Evolutionary conservation across 2,113 vertebrate genomes (phyloP).

Genomic region (Platichthys flesus): DNA sequence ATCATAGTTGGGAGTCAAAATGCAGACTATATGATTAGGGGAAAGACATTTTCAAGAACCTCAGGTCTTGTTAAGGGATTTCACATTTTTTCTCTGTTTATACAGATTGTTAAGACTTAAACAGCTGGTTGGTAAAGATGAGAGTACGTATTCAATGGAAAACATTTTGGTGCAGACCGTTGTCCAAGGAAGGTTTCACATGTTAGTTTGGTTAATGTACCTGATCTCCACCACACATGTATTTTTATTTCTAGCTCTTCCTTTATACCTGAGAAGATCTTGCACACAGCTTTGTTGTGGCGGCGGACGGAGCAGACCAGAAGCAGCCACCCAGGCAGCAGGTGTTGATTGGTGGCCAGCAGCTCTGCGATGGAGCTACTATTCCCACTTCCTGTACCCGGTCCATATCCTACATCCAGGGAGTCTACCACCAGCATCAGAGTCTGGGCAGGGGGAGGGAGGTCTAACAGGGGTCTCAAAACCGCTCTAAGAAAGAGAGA

Average conservation of each 20-base stretch:
- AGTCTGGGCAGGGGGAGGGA: slow-evolving; percentile 80
- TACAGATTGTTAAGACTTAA: no score
- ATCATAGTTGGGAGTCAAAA: neutral
- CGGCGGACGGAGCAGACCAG: slow-evolving; percentile 84
- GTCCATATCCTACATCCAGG: slow-evolving; percentile 73
- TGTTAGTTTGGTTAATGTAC: no score
- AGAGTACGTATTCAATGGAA: no score
- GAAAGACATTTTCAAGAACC: neutral
- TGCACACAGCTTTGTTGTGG: slow-evolving; percentile 81
- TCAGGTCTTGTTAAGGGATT: neutral
- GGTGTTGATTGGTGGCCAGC: slow-evolving; percentile 78
- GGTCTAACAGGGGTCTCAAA: slow-evolving; percentile 78
- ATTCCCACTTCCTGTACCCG: slow-evolving; percentile 29
- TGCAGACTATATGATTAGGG: neutral
- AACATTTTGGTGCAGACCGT: no score
- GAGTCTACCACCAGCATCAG: slow-evolving; percentile 84
- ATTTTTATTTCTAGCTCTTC: neutral
- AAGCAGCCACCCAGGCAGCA: slow-evolving; percentile 85
- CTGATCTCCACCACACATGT: no score
- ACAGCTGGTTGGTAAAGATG: no score
- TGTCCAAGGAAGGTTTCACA: no score
- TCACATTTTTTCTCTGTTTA: neutral
- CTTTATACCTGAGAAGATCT: slow-evolving; percentile 84
- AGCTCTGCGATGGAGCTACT: slow-evolving; percentile 80
- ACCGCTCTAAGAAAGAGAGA: slow-evolving; percentile 73